These are phyloP conservation scores for Luscinia megarhynchos DNA, from an alignment of 2,797 vertebrate species.

Conservation along the genomic window DNA sequence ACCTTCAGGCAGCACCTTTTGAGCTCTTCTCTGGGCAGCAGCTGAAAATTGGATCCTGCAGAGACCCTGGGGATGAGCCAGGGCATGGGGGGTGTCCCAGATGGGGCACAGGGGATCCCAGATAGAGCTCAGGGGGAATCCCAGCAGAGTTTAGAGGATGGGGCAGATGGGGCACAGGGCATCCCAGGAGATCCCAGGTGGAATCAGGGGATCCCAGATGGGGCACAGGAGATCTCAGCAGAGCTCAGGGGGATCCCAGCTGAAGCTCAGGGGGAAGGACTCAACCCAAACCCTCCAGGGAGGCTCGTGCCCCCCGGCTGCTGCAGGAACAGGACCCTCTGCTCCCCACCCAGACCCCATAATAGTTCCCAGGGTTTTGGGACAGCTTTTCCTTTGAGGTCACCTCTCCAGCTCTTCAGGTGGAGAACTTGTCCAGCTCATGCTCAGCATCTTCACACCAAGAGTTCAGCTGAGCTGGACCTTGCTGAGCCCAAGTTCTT, in stretches of 20 bases:
- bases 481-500: neutral
- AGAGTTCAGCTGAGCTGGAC: neutral
- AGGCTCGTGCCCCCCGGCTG: accelerated
- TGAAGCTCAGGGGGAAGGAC: neutral
- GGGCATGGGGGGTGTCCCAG: neutral
- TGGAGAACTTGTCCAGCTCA: neutral
- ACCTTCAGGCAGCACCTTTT: neutral
- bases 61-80: neutral
- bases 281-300: neutral
- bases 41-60: accelerated
- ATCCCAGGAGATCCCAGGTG: neutral
- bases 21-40: neutral
- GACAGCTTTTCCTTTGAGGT: neutral
- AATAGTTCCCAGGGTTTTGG: neutral
- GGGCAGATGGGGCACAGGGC: too few species aligned
- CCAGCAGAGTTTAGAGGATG: too few species aligned
- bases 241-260: neutral
- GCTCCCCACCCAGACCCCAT: neutral
- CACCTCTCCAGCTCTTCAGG: neutral
- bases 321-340: neutral
- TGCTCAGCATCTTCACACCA: neutral
- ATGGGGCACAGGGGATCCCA: neutral
- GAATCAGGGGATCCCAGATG: neutral
- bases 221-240: neutral
- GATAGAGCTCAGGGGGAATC: too few species aligned